phyloP scores from a whole-genome alignment of 2,113 vertebrate species.

The Xiphophorus maculatus region DNA sequence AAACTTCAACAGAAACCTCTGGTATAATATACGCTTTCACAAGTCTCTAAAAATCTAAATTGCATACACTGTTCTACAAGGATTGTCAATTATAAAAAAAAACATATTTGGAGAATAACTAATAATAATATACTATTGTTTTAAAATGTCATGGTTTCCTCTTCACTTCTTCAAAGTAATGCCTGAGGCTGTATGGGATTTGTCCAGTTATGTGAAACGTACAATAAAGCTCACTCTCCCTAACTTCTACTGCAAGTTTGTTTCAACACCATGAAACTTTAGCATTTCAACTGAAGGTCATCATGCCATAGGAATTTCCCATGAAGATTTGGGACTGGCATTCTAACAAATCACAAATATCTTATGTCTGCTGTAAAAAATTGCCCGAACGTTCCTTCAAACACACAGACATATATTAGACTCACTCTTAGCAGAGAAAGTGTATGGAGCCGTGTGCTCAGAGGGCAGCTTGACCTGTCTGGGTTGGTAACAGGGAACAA shows the following conservation, averaged over 20 bases:
- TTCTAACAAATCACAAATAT: background rate
- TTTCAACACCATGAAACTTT: background rate
- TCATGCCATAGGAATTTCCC: too few relatives aligned
- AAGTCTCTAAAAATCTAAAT: background rate
- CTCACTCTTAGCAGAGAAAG: conserved; percentile 7
- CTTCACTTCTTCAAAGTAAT: background rate
- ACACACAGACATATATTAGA: too few relatives aligned
- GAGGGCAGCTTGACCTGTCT: conserved; percentile 14
- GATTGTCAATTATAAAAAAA: too few relatives aligned
- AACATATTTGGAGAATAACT: too few relatives aligned
- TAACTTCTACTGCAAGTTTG: background rate
- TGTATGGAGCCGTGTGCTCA: conserved; percentile 1
- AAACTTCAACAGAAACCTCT: background rate
- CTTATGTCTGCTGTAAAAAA: background rate
- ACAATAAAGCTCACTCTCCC: background rate
- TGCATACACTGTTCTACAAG: too few relatives aligned
- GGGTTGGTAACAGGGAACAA: conserved; percentile 33
- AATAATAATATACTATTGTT: too few relatives aligned
- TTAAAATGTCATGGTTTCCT: background rate
- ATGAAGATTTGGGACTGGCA: background rate
- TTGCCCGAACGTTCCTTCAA: background rate
- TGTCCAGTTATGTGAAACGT: background rate
- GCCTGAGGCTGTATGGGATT: background rate
- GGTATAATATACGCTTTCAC: background rate
- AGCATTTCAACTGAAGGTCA: too few relatives aligned